These are phyloP conservation scores for Rhynchophorus ferrugineus DNA, from an alignment of 1,140 invertebrate species.

Conservation along the genomic window DNA sequence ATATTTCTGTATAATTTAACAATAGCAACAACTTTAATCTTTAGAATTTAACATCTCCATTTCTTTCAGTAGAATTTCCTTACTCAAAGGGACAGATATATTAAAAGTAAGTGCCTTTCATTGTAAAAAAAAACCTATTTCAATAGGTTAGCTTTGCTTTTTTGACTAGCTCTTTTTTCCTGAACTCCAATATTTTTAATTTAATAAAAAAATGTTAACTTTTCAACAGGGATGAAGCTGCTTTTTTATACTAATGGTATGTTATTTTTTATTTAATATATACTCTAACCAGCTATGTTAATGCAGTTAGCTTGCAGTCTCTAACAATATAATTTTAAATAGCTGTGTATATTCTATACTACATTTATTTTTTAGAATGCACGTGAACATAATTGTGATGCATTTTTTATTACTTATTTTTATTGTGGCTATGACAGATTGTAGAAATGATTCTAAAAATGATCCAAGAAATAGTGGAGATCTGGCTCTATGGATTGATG, in stretches of 20 bases:
- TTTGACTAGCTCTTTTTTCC: neutral
- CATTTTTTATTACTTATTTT: slow-evolving; percentile 22
- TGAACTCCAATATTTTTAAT: neutral
- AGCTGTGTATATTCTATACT: too few species aligned
- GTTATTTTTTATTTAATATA: slow-evolving; percentile 2
- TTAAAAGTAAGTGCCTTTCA: slow-evolving; percentile 5
- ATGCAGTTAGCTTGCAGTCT: neutral
- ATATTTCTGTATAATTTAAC: neutral
- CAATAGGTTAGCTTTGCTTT: slow-evolving; percentile 12
- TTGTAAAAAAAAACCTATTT: slow-evolving; percentile 3
- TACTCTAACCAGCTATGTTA: neutral
- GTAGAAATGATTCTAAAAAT: slow-evolving; percentile 37
- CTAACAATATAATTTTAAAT: neutral
- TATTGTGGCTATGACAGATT: slow-evolving; percentile 12
- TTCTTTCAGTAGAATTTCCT: too few species aligned
- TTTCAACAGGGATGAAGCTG: slow-evolving; percentile 6
- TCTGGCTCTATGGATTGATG: slow-evolving; percentile 80
- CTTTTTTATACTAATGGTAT: slow-evolving; percentile 6
- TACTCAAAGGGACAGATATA: too few species aligned
- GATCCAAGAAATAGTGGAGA: slow-evolving; percentile 47
- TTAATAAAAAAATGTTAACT: neutral
- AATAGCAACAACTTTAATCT: too few species aligned
- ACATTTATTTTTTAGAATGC: slow-evolving; percentile 17
- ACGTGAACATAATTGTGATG: slow-evolving; percentile 22
- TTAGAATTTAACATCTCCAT: too few species aligned